Percentiles rank a stretch among this genome's conserved stretches.
Evolutionary conservation across 2,113 vertebrate genomes (phyloP).

Genomic region (Corythornis vintsioides): DNA sequence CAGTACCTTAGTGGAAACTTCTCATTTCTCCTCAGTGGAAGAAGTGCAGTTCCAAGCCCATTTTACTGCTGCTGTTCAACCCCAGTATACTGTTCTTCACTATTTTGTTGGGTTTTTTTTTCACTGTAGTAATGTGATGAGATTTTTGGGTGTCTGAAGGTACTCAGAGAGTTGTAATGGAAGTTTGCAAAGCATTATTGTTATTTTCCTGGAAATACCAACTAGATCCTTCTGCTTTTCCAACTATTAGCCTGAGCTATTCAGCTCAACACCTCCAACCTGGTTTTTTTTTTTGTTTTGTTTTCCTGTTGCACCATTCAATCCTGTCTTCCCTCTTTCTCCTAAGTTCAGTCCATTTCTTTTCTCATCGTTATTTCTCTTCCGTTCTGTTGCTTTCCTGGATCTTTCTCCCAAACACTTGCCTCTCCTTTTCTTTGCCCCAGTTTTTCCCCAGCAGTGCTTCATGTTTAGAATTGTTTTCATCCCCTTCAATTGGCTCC

Average conservation of each 20-base stretch:
- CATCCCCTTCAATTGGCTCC: background rate
- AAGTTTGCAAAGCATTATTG: background rate
- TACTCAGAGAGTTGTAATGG: background rate
- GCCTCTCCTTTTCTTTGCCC: background rate
- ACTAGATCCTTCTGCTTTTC: background rate
- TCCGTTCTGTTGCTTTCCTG: background rate
- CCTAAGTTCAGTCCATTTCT: background rate
- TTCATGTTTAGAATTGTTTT: background rate
- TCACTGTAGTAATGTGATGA: background rate
- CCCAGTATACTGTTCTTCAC: background rate
- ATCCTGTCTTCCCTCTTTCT: background rate
- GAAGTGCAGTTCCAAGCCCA: background rate
- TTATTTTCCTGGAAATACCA: background rate
- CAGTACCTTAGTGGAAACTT: background rate
- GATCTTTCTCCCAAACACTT: background rate
- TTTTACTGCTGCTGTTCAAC: background rate
- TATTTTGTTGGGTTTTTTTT: background rate
- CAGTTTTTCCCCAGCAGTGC: background rate
- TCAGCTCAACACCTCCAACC: background rate
- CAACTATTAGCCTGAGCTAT: background rate
- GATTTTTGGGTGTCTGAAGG: background rate
- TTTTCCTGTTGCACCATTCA: background rate
- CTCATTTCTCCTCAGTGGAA: background rate
- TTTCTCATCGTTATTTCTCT: background rate
- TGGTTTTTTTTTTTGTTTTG: background rate